Conservation (phyloP, 2,113 vertebrate genomes). For the Periophthalmus modestus region DNA sequence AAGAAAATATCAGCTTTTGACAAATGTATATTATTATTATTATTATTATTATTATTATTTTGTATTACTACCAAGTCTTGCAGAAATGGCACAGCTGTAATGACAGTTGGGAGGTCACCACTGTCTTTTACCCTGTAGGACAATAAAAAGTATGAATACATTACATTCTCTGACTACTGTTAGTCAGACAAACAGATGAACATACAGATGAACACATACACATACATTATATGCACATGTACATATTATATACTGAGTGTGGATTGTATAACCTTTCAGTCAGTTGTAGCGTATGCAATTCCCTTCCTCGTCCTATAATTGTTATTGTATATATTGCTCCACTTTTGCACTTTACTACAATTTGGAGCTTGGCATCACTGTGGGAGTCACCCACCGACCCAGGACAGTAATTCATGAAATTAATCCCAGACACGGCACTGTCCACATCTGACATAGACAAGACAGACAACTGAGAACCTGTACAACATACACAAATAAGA, state of each 20-base stretch:
- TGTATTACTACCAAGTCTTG: conserved; percentile 52
- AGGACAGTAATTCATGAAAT: conserved; percentile 72
- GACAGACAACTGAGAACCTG: conserved; percentile 80
- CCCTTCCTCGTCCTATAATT: conserved; percentile 34
- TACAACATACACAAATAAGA: not conserved
- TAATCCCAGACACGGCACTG: conserved; percentile 67
- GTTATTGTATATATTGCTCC: conserved; percentile 78
- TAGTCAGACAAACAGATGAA: conserved; percentile 1
- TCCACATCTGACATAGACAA: conserved; percentile 69
- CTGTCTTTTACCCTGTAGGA: conserved; percentile 48
- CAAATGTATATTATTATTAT: not conserved
- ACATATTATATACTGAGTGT: not conserved
- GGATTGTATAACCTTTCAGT: conserved; percentile 71
- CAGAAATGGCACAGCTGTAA: conserved; percentile 49
- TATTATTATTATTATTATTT: not conserved
- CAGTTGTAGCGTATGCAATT: conserved; percentile 55
- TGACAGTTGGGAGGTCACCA: conserved; percentile 33
- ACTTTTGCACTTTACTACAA: conserved; percentile 78
- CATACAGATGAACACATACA: too few species aligned
- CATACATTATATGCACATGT: not conserved
- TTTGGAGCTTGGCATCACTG: conserved; percentile 49
- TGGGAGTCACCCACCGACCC: conserved; percentile 18
- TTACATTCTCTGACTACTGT: not conserved
- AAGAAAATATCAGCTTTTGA: not conserved
- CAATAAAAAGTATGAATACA: not conserved